Conservation (phyloP, 2,113 vertebrate species). For the Cyanocitta stelleri region DNA sequence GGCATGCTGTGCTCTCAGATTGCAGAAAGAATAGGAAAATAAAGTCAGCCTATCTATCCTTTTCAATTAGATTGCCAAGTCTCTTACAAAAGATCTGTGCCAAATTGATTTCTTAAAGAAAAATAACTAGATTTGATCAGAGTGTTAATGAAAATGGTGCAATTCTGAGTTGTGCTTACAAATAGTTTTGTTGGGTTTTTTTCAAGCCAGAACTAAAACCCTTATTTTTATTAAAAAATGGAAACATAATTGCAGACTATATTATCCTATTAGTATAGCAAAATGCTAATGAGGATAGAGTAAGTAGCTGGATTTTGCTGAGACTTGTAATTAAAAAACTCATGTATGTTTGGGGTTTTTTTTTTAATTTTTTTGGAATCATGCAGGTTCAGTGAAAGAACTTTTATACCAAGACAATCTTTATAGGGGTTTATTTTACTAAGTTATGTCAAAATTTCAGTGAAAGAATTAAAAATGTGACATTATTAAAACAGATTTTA, state of each 20-base stretch:
- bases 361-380: not conserved
- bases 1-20: not conserved
- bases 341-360: not conserved
- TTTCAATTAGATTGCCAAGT: not conserved
- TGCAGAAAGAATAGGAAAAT: not conserved
- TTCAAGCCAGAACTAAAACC: not conserved
- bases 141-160: not conserved
- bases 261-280: not conserved
- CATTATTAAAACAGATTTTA: not conserved
- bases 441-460: not conserved
- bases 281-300: not conserved
- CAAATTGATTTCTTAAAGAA: not conserved
- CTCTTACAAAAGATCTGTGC: not conserved
- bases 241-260: not conserved
- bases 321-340: not conserved
- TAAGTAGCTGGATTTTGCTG: not conserved
- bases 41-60: not conserved
- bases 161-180: not conserved
- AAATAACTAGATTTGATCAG: not conserved
- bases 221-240: not conserved
- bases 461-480: not conserved
- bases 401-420: not conserved
- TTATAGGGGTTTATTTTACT: not conserved
- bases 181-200: not conserved
- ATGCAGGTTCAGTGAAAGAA: not conserved